Percentiles rank a stretch among this genome's conserved stretches.
Conservation (phyloP, 1,140 invertebrate genomes). For the Copidosoma floridanum region DNA sequence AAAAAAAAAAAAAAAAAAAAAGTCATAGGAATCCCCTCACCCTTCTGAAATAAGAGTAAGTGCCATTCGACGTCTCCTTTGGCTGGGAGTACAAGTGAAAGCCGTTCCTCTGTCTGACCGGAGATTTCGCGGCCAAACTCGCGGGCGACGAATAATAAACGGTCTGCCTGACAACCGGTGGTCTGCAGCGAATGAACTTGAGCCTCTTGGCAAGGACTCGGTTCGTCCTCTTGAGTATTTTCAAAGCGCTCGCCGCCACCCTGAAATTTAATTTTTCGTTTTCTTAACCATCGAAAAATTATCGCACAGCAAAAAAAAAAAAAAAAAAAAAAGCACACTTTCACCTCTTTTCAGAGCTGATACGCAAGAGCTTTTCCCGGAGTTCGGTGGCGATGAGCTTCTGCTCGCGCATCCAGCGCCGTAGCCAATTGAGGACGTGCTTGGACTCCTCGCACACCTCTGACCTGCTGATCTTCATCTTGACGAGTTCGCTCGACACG, state of each 20-base stretch:
- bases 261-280: neutral
- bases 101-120: too few species aligned
- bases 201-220: conserved; percentile 33
- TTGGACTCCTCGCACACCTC: conserved; percentile 45
- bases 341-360: conserved; percentile 44
- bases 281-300: too few species aligned
- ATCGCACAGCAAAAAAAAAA: too few species aligned
- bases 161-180: too few species aligned
- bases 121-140: too few species aligned
- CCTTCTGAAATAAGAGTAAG: conserved; percentile 13
- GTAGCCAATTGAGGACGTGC: conserved; percentile 39
- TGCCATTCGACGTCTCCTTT: neutral
- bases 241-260: conserved; percentile 3
- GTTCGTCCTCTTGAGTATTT: conserved; percentile 33
- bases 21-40: neutral
- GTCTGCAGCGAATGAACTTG: conserved; percentile 34
- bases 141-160: too few species aligned
- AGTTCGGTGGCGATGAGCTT: conserved; percentile 33
- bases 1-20: too few species aligned
- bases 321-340: too few species aligned
- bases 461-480: conserved; percentile 37
- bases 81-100: neutral
- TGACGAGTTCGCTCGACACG: conserved; percentile 41
- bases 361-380: conserved; percentile 30
- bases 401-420: conserved; percentile 44